Base-by-base conservation (phyloP, 2,113 vertebrate species). In the Vicugna pacos region DNA sequence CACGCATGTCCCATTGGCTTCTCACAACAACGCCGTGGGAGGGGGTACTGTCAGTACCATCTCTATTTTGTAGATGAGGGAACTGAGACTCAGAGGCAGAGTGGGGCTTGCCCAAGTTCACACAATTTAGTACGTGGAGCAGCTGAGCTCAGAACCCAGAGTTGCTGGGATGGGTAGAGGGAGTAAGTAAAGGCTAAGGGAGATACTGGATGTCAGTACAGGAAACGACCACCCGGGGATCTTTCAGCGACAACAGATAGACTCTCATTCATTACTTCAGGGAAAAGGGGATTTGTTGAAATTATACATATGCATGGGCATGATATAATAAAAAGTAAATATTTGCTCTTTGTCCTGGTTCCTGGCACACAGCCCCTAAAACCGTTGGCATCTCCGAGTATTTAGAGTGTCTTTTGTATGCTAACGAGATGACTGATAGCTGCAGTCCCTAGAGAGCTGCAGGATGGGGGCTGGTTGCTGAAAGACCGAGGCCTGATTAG, bases 261-360 rank as follows among this genome's bases (percentile, higher is more conserved):
- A 56, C 26, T 85, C 26, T 85, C 92, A 86, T 77, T 80, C 91
- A 56, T 84, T 52, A 38, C 54, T 72, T 80, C 72, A 7, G 60
- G 75, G 58, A n/a, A 60, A 93, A 22, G 14, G 2, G 8, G 65
- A 83, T 81, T 88, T 95, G 60, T 19, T 77, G 60, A 88, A 80
- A 87, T 70, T 26, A 26, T 30, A 35, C n/a, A 50, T 19, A 72
- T 82, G 52, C 24, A 0, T 24, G 62, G 56, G 32, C 30, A 6
- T 93, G 65, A 91, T 65, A 75, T 14, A 88, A 75, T 67, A 94
- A 77, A 89, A 67, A 79, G 62, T 73, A 93, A 93, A 88, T 75
- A 88, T 60, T 67, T 88, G 38, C 62, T 54, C 92, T 90, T 62
- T 93, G 64, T 93, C 62, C 58, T 5, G 50, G 22, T 42, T 88